Base-by-base conservation (phyloP, 1,140 invertebrate species). In the Coenobita brevimanus region DNA sequence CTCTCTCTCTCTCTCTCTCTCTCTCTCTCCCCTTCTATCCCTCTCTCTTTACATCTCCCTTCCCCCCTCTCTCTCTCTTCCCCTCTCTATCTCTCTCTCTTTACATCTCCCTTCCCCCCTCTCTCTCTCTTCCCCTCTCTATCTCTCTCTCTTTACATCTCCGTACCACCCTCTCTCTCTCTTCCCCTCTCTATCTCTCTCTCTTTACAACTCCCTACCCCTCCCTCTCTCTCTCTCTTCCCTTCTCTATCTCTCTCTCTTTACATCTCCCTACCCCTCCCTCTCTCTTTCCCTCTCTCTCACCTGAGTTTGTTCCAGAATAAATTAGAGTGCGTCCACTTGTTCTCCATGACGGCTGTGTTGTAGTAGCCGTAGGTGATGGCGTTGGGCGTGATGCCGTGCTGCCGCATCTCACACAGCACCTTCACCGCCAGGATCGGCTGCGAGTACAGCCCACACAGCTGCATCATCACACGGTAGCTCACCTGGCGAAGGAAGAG, bases 401-500 rank as follows among this genome's bases (percentile, higher is more conserved):
- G 95, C n/a, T 96, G 94, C 92, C 98, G 98, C 98, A 99, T 99
- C 79, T 98, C 95, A 91, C 97, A 97, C 82, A 99, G 94, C 54
- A 99, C 94, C 92, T 98, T 97, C 0, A 99, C 98, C 4, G 99
- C 99, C 89, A 99, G 93, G 62, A 98, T 96, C 2, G 99, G 99
- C 91, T 98, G 94, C 85, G 97, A 96, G 92, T 99, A 97, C 87
- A 97, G 95, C 10, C 98, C 98, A 93, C 99, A 99, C 2, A 99
- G 94, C 93, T 99, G 98, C 97, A 99, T 99, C 95, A 99, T 97
- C 41, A 99, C 97, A 90, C 99, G 94, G 92, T 99, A 99, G 93
- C 98, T 99, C 81, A 99, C 96, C 96, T 97, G 91, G 54, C 13
- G 81, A 57, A 60, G 84, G 62, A 83, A 38, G 83, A 43, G 33